Evolutionary conservation across 2,888 invertebrate genomes (phyloP), one percentile per base, ranked within the genome.

Genomic region (Agrotis ipsilon): DNA sequence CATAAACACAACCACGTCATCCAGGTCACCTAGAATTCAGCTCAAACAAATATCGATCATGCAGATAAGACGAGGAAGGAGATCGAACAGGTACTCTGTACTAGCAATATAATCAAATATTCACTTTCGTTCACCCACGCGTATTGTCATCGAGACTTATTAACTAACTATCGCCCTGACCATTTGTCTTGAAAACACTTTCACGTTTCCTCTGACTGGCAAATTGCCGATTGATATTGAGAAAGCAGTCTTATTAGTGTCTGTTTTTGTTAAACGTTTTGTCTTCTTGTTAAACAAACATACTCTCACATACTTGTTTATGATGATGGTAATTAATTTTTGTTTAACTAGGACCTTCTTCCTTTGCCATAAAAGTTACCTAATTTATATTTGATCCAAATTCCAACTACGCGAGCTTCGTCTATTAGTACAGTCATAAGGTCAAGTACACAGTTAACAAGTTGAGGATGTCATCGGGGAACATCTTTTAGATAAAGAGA

Each of bases 61-160:
- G 48, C 54, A 75, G 83, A 83, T 87, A 85, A 80, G 32, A 55
- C 55, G 14, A 55, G 82, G 80, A 84, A 87, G 81, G 79, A 18
- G 71, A 72, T 74, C n/a, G 51, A 70, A 52, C 58, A 74, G 58
- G 69, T 82, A 77, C 39, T 39, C 39, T 39, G 39, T 39, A 32
- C 78, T 32, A 55, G 61, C 83, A 82, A 80, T 85, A 87, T 88
- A 89, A 88, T 90, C 89, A 86, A 89, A 90, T 89, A 90, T 92
- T 91, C 90, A 87, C 92, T 93, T 92, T 93, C 92, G 84, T 82
- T 87, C 91, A 87, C 94, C 94, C 90, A 94, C 94, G 89, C 88
- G 67, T 83, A 90, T 91, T 91, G 92, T 90, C 84, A 83, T 81
- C 72, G 43, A 81, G 87, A 89, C 87, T 90, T 91, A 92, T 92